Conservation (phyloP, 2,113 vertebrate species). For the Oryctolagus cuniculus region mOryCun1.1 NC_091442.1:37074001-37074500, state of each 20-base stretch:
- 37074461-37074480: too few relatives aligned
- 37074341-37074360: background rate
- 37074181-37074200: background rate
- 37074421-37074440: background rate
- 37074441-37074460: background rate
- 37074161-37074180: background rate
- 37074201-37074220: background rate
- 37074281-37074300: conserved; percentile 17
- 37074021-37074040: conserved; percentile 9
- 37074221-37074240: background rate
- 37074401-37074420: background rate
- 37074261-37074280: background rate
- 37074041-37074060: background rate
- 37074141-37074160: background rate
- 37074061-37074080: background rate
- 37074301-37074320: background rate
- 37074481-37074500: too few relatives aligned
- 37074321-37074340: background rate
- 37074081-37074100: background rate
- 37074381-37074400: background rate
- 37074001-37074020: background rate
- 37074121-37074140: background rate
- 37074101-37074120: background rate
- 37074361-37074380: background rate
- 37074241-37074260: background rate